Base-by-base conservation (phyloP, 2,113 vertebrate genomes). In the Peromyscus polionotus region DNA sequence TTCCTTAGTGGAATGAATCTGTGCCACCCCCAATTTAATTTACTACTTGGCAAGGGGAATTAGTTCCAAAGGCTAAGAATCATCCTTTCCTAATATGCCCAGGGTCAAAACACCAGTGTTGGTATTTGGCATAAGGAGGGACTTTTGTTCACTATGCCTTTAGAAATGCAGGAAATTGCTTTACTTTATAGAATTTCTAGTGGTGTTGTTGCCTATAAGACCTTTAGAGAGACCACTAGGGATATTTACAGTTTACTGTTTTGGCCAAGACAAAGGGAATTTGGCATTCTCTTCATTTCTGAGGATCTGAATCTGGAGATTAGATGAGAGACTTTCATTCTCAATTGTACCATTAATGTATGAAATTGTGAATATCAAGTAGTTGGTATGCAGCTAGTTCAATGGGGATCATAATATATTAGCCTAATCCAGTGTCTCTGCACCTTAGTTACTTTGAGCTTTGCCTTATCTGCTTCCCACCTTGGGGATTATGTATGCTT, bases 211-310 rank as follows among this genome's bases (percentile, higher is more conserved):
- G 75, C 33, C 36, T 68, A 7, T 28, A 61, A 39, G 31, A 67
- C 33, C 16, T 48, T 92, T 72, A 26, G n/a, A 94, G 65, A 24
- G 45, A 79, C 61, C 33, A 48, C 10, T 72, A 93, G 51, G 22
- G 61, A 72, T 57, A 36, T 51, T 85, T 26, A 89, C 16, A 90
- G 5, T 93, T 89, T 17, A 80, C 90, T 81, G 57, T 88, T 95
- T 86, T 85, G 42, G 12, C 7, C 45, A 73, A 67, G 31, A 57
- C 7, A 39, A 51, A 68, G 84, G 57, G 8, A 91, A 79, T 5
- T 16, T 92, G 28, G 3, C 3, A 39, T 72, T 59, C 4, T 59
- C 24, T 92, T 95, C 36, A 75, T 90, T 81, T 9, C 10, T 70
- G 65, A 6, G 9, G 1, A 39, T 36, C 16, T 36, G 17, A n/a